Evolutionary conservation across 2,888 invertebrate genomes (phyloP).

Genomic region (Myopa tessellatipennis): DNA sequence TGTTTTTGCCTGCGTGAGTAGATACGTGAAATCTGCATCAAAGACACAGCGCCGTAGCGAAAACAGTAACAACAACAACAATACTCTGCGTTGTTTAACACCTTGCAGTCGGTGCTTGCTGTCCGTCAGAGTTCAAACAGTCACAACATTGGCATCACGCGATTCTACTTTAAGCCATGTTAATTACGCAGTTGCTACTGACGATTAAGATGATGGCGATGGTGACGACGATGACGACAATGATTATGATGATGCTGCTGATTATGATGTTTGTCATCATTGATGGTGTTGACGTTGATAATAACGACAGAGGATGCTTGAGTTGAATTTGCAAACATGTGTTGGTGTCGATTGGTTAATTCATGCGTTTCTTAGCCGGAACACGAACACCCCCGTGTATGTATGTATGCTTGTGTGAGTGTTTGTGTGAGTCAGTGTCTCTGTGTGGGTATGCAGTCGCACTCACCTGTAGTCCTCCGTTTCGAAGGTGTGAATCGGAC

Average conservation of each 20-base stretch:
- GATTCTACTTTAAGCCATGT: background rate
- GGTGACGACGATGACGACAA: background rate
- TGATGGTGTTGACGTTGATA: background rate
- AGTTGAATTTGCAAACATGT: slow-evolving; percentile 10
- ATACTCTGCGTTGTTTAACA: background rate
- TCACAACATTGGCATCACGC: background rate
- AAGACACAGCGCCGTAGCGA: background rate
- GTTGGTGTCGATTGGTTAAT: background rate
- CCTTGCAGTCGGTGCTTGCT: background rate
- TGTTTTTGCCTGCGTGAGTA: background rate
- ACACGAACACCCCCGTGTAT: too few relatives aligned
- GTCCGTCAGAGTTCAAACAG: background rate
- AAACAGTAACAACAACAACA: background rate
- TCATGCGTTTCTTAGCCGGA: background rate
- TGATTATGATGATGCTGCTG: background rate
- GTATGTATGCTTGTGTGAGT: too few relatives aligned
- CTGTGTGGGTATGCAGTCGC: background rate
- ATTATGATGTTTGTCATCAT: background rate
- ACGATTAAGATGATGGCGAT: background rate
- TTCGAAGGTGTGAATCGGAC: slow-evolving; percentile 84
- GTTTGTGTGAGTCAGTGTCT: background rate
- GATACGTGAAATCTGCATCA: slow-evolving; percentile 1
- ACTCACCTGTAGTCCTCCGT: slow-evolving; percentile 84
- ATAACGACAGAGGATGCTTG: background rate
- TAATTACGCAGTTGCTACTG: background rate